Evolutionary conservation across 1,140 invertebrate genomes (phyloP).

Genomic region (Coenobita brevimanus): DNA sequence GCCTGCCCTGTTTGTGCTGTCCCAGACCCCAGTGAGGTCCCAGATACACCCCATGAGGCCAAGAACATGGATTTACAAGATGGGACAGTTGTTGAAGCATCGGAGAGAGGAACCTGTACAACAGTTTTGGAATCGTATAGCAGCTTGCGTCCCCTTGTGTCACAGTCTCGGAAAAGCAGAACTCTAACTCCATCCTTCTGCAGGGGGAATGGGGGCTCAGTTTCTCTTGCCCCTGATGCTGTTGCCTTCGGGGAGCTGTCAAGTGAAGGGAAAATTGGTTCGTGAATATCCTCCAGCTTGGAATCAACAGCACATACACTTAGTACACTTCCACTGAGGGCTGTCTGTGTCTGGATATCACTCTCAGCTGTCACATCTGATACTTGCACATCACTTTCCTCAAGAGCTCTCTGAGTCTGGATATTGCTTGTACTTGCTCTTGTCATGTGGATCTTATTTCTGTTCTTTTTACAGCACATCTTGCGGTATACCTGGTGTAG

Average conservation of each 20-base stretch:
- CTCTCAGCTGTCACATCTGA: no score
- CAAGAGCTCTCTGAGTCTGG: no score
- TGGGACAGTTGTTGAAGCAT: neutral
- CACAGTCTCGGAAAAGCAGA: constrained; percentile 88
- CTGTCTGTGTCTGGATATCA: no score
- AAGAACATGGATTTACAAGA: constrained; percentile 29
- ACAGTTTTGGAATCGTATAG: constrained; percentile 88
- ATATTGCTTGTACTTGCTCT: no score
- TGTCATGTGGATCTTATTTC: no score
- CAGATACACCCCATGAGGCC: neutral
- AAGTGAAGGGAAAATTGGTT: neutral
- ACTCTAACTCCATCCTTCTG: constrained; percentile 75
- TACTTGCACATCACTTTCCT: no score
- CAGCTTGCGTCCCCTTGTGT: constrained; percentile 84
- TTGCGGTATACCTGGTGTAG: no score
- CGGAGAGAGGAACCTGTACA: constrained; percentile 76
- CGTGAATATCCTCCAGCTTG: no score
- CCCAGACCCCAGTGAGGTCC: neutral
- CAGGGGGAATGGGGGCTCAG: constrained; percentile 4
- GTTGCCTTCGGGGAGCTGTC: neutral
- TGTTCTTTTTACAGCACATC: no score
- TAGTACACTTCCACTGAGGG: no score
- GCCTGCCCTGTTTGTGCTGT: neutral
- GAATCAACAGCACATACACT: no score
- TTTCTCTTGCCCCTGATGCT: neutral